These are phyloP conservation scores for Folsomia manolachei DNA, from an alignment of 2,888 invertebrate genomes.

Conservation along the genomic window DNA sequence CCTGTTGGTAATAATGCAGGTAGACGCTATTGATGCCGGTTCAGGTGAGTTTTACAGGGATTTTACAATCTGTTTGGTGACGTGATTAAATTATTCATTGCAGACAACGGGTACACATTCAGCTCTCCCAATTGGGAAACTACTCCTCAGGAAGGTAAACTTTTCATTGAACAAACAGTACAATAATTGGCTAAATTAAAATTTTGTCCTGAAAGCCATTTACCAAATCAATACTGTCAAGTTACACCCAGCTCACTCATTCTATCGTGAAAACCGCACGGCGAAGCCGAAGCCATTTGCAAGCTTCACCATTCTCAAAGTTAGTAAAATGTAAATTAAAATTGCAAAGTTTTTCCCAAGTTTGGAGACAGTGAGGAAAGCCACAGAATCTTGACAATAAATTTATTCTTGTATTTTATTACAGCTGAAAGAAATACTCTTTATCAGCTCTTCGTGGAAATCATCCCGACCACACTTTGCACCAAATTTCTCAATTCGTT, in stretches of 20 bases:
- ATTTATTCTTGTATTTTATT: constrained; percentile 22
- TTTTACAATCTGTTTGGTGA: background rate
- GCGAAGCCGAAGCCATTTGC: constrained; percentile 55
- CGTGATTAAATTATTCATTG: background rate
- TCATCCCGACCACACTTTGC: constrained; percentile 23
- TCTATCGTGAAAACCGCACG: constrained; percentile 56
- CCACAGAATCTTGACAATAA: background rate
- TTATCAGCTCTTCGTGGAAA: constrained; percentile 41
- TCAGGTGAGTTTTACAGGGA: constrained; percentile 54
- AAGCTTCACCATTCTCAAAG: constrained; percentile 54
- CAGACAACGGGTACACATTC: constrained; percentile 54
- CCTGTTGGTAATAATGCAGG: no score
- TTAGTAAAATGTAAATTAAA: constrained; percentile 39
- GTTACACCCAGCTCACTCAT: constrained; percentile 57
- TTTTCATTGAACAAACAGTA: no score
- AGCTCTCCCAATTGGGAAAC: constrained; percentile 56
- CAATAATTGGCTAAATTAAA: no score
- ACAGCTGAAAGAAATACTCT: constrained; percentile 50
- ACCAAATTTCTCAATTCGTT: constrained; percentile 33
- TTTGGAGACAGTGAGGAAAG: no score
- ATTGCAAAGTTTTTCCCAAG: background rate
- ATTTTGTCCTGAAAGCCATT: no score
- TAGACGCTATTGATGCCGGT: constrained; percentile 57
- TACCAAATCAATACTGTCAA: constrained; percentile 54
- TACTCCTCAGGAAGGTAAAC: no score